These are phyloP conservation scores for Hyppa rectilinea DNA, from an alignment of 2,888 invertebrate genomes.

Conservation along the genomic window DNA sequence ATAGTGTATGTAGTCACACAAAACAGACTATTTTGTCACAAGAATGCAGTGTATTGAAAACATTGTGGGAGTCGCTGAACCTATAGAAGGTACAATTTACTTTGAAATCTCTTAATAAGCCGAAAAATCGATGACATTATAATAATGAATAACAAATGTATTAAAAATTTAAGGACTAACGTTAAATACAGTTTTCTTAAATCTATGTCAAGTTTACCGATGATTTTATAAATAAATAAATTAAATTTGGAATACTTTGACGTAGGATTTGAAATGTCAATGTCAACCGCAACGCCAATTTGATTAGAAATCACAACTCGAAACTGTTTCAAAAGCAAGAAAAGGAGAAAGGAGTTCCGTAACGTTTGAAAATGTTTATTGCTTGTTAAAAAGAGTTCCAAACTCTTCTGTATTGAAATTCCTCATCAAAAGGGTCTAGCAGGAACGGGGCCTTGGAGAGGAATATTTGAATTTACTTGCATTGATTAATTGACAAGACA, in stretches of 20 bases:
- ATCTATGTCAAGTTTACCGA: too few species aligned
- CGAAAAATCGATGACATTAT: too few species aligned
- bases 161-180: too few species aligned
- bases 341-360: neutral
- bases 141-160: too few species aligned
- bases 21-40: neutral
- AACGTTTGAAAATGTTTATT: slow-evolving; percentile 4
- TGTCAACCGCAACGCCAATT: neutral
- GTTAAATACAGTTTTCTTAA: too few species aligned
- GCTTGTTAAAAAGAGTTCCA: neutral
- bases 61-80: neutral
- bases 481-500: too few species aligned
- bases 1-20: neutral
- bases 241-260: too few species aligned
- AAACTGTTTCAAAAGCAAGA: neutral
- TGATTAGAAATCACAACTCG: neutral
- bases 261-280: slow-evolving; percentile 5
- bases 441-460: too few species aligned
- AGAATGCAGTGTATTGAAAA: neutral
- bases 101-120: neutral
- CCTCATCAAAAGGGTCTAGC: too few species aligned
- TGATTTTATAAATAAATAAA: too few species aligned
- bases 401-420: neutral
- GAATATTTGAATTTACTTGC: too few species aligned
- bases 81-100: neutral